These are phyloP conservation scores for Stomatorhinus ivindoensis DNA, from an alignment of 2,113 vertebrate genomes.

Conservation along the genomic window DNA sequence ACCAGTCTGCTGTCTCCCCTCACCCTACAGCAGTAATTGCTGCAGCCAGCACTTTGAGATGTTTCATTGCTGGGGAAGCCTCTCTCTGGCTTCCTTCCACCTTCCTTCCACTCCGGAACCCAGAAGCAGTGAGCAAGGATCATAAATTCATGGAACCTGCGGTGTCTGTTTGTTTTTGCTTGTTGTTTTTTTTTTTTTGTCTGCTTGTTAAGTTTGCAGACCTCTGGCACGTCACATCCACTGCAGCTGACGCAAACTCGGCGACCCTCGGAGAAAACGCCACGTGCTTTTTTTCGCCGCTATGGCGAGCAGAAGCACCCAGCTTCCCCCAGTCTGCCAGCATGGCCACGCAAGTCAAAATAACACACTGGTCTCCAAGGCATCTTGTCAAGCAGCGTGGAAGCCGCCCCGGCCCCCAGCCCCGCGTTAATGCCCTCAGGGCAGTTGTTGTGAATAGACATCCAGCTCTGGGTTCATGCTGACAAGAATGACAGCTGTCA, in stretches of 20 bases:
- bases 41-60: background rate
- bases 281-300: background rate
- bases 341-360: background rate
- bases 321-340: background rate
- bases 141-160: background rate
- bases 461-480: background rate
- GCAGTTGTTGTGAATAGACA: background rate
- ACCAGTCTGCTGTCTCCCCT: background rate
- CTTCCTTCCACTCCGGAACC: background rate
- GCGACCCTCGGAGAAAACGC: background rate
- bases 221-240: background rate
- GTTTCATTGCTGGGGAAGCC: background rate
- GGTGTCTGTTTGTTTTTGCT: background rate
- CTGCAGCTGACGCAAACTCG: background rate
- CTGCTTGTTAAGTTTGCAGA: background rate
- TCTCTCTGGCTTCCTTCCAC: background rate
- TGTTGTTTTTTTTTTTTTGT: background rate
- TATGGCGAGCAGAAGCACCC: background rate
- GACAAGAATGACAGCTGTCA: background rate
- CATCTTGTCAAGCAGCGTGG: background rate
- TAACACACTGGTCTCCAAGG: background rate
- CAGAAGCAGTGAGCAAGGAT: background rate
- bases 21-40: background rate
- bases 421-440: background rate
- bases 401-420: background rate